Base-by-base conservation (phyloP, 2,113 vertebrate genomes). In the Lophochroa leadbeateri region DNA sequence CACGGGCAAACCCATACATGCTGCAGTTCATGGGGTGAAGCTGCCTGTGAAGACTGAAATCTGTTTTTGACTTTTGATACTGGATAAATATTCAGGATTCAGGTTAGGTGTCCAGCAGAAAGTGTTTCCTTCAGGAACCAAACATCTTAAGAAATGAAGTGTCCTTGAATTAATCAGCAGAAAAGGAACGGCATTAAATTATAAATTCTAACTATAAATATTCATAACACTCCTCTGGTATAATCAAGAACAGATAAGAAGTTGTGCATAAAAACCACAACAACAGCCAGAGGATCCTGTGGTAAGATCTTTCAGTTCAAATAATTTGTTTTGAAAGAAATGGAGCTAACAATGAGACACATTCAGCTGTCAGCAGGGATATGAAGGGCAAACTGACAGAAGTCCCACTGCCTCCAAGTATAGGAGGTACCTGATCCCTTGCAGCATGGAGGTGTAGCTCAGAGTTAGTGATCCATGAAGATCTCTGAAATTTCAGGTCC, bases 81-180 rank as follows among this genome's bases (percentile, higher is more conserved):
- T 75, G 82, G 94, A 79, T 97, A 97, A 97, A 97, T 97, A 98
- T 90, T 97, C 97, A 96, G 72, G 72, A 94, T 97, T 97, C 96
- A 97, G 95, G 88, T 88, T 88, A 94, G 55, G 46, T 95, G 96
- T 97, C 97, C 97, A 85, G 86, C 92, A 88, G 95, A 97, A 97
- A 97, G 69, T 84, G n/a, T 97, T 98, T 97, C 94, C 96, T 97
- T 79, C 80, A 96, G 94, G 94, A 98, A 93, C 64, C 80, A 86
- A 83, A 78, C 86, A 95, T 96, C 96, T 88, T 95, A 97, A 97
- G 96, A 97, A 97, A 94, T 97, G 95, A 97, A 98, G 97, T 97
- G 98, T 98, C 97, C 98, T 98, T 98, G 98, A 98, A 97, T 98
- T 98, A 98, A 98, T 98, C 97, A 98, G 97, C 79, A 96, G 97